Evolutionary conservation across 2,113 vertebrate species (phyloP), one percentile per base, ranked within the genome.

Genomic region (Archilochus colubris): DNA sequence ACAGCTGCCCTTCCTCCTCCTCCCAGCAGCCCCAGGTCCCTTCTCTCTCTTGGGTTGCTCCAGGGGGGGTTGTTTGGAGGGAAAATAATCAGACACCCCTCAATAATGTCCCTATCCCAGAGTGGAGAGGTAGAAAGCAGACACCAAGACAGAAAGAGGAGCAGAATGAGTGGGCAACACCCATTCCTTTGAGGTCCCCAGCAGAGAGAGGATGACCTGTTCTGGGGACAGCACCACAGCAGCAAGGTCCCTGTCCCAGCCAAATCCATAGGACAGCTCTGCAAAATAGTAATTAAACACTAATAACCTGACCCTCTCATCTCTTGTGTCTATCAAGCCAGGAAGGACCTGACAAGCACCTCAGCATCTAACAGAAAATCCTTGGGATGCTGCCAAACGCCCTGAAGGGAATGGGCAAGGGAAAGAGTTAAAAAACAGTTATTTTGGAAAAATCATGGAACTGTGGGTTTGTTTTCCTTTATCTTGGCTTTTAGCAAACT

Each of bases 161-260:
- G 54, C 24, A 12, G 38, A 77, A 64, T 51, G 36, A 82, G 25
- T 12, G 12, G 4, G 27, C 44, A 79, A 22, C 53, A 7, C 25
- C 20, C 19, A 3, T 4, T 7, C 8, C 63, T 83, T 43, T 73
- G 54, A 48, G 80, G 51, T 55, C 25, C 25, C 20, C 1, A 1
- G 0, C 2, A 1, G 63, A 40, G 61, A 81, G n/a, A 23, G 3
- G 5, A 30, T 55, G 12, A 17, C 31, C 15, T 20, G 6, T 14
- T 43, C 8, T 33, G 27, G 53, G 64, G 55, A n/a, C 36, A 69
- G 50, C 33, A 67, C 17, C 69, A 54, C 67, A 80, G 58, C 48
- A 68, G 19, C 62, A 59, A 51, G 0, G 0, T 27, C 38, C 48
- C 63, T 51, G 50, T 8, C 50, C 44, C 0, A 0, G 70, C 38